Conservation (phyloP, 2,113 vertebrate species). For the Aythya baeri region DNA sequence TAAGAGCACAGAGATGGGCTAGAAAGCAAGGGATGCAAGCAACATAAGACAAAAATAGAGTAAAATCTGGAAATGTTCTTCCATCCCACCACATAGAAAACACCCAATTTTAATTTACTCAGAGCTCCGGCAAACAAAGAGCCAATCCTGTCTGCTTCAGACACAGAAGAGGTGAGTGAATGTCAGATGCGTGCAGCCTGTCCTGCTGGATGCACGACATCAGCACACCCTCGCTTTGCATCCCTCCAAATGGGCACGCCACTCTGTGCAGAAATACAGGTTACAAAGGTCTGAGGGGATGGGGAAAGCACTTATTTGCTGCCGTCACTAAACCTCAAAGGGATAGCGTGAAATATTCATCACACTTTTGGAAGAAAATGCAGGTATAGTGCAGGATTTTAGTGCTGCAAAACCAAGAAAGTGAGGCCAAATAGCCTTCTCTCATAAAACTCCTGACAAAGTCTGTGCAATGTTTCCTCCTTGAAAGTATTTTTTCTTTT, state of each 20-base stretch:
- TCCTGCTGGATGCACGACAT: background rate
- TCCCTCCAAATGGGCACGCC: fast-evolving
- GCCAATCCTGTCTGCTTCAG: background rate
- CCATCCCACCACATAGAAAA: background rate
- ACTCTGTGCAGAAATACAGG: fast-evolving
- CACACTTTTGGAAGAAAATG: background rate
- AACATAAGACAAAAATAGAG: background rate
- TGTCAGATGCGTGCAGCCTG: background rate
- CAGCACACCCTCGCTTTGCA: background rate
- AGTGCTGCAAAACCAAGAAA: background rate
- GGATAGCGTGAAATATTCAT: background rate
- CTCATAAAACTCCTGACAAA: background rate
- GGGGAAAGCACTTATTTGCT: background rate
- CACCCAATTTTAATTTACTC: background rate
- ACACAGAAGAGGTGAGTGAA: background rate
- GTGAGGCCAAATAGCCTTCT: slow-evolving; percentile 14
- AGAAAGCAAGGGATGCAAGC: background rate
- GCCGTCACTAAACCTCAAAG: background rate
- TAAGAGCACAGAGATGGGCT: background rate
- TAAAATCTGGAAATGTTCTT: background rate
- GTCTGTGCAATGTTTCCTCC: background rate
- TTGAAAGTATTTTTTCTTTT: background rate
- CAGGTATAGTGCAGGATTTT: background rate
- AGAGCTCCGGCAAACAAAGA: background rate
- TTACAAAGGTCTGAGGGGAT: background rate